phyloP scores from a whole-genome alignment of 2,113 vertebrate genomes.

The Chitala chitala region DNA sequence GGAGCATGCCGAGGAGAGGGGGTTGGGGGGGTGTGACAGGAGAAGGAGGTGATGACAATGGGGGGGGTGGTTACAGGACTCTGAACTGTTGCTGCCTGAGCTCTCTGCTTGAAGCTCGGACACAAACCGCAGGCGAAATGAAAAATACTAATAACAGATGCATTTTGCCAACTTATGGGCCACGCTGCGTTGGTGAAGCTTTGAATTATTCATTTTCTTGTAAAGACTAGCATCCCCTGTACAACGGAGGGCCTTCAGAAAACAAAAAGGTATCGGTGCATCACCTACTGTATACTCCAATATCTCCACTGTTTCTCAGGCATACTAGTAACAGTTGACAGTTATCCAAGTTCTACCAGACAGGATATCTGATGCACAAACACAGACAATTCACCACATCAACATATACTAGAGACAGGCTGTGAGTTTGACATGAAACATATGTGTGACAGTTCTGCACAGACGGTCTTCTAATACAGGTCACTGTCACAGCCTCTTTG shows the following conservation, averaged over 20 bases:
- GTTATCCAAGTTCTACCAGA: too few species aligned
- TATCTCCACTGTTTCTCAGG: too few species aligned
- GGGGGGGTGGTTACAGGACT: background rate
- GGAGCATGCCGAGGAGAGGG: constrained; percentile 24
- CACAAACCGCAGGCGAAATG: constrained; percentile 18
- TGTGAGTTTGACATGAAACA: too few species aligned
- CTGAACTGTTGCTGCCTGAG: background rate
- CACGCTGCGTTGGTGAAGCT: background rate
- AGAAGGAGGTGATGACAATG: background rate
- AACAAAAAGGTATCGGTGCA: background rate
- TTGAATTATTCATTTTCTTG: background rate
- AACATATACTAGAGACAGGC: too few species aligned
- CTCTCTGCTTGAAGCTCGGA: constrained; percentile 24
- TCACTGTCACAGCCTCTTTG: too few species aligned
- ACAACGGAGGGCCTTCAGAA: background rate
- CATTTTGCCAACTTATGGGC: background rate
- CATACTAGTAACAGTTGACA: too few species aligned
- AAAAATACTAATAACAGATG: background rate
- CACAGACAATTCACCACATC: too few species aligned
- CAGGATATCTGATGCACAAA: too few species aligned
- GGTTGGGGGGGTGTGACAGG: background rate
- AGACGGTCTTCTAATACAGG: too few species aligned
- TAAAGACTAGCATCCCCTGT: background rate
- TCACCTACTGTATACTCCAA: too few species aligned
- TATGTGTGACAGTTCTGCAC: too few species aligned